A percentile compares a stretch with the other conserved stretches of the same genome.
Evolutionary conservation across 2,797 vertebrate genomes (phyloP).

Genomic region (Malurus splendens): DNA sequence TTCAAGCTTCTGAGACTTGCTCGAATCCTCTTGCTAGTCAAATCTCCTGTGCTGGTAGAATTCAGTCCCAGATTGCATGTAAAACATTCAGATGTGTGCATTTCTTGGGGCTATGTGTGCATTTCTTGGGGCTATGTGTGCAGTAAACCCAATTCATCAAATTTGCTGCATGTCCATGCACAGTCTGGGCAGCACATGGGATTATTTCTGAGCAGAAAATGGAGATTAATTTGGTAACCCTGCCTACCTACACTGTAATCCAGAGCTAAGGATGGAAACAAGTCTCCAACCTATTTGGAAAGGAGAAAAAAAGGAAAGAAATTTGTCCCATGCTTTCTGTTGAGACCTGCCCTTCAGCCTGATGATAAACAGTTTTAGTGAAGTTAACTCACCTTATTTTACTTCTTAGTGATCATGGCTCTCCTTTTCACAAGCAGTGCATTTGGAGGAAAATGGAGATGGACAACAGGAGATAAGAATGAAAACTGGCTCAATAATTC

Average conservation of each 20-base stretch:
- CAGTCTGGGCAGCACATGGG: neutral
- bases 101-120: fast-evolving
- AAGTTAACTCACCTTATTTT: neutral
- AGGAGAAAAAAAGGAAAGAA: neutral
- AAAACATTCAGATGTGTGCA: neutral
- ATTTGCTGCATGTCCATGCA: neutral
- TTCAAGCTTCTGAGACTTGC: neutral
- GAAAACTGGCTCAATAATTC: neutral
- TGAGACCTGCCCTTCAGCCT: neutral
- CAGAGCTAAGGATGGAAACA: neutral
- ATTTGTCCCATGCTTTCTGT: neutral
- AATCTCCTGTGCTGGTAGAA: neutral
- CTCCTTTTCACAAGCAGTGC: neutral
- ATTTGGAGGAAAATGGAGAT: neutral
- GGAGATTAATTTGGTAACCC: neutral
- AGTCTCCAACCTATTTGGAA: neutral
- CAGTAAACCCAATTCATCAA: neutral
- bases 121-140: neutral
- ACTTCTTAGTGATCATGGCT: neutral
- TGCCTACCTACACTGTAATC: neutral
- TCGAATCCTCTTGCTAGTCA: neutral
- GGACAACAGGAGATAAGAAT: neutral
- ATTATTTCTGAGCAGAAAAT: neutral
- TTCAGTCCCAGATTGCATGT: neutral
- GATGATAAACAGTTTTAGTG: neutral